Conservation (phyloP, 2,797 vertebrate genomes). For the Rhabdomys pumilio region DNA sequence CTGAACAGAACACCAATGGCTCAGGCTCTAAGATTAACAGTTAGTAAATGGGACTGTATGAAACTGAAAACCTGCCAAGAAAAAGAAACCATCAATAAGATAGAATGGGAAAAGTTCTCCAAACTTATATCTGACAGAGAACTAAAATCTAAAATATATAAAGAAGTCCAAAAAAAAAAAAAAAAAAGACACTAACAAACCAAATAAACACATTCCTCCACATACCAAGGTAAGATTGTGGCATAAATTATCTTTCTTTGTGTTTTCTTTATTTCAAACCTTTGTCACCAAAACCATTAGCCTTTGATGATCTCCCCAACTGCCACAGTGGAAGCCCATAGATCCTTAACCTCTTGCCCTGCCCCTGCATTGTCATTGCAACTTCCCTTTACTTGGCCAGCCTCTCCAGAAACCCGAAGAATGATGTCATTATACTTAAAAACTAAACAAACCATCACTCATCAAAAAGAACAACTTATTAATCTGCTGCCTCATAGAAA, state of each 20-base stretch:
- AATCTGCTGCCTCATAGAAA: background rate
- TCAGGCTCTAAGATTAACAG: no score
- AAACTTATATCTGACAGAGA: no score
- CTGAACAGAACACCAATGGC: no score
- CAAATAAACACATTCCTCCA: background rate
- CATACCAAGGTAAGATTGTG: background rate
- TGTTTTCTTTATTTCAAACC: background rate
- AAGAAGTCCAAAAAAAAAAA: no score
- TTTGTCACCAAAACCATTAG: background rate
- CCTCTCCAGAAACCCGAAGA: background rate
- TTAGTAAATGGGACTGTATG: no score
- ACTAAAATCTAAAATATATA: no score
- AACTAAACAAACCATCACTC: background rate
- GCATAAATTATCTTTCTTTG: background rate
- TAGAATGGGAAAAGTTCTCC: no score
- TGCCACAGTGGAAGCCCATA: fast-evolving
- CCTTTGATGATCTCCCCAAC: background rate
- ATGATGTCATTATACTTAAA: background rate
- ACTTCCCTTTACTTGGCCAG: background rate
- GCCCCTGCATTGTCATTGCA: no score
- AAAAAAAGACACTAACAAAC: no score
- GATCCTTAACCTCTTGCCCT: background rate
- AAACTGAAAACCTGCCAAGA: no score
- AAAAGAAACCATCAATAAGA: no score
- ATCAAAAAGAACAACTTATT: background rate